Base-by-base conservation (phyloP, 2,797 vertebrate genomes). In the Lepus oiostolus region DNA sequence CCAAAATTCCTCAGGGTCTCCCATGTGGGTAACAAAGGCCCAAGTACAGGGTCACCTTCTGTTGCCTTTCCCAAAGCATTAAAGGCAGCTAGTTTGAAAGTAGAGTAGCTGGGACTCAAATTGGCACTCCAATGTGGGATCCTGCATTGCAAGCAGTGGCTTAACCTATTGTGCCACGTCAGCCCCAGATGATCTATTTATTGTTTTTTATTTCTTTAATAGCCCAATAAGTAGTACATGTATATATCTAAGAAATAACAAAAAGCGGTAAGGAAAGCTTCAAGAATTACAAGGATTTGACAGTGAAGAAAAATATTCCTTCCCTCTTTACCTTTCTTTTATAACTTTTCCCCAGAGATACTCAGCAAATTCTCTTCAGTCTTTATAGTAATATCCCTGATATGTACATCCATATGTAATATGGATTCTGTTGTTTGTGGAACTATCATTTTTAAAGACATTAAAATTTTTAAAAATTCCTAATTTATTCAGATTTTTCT, bases 401-500 rank as follows among this genome's bases (percentile, higher is more conserved):
- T 58, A 35, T 7, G 30, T 74, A 81, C n/a, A 19, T 80, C 52
- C 32, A 26, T 17, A 52, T 84, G 14, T 52, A 38, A 76, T 60
- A 35, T 76, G 24, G 14, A 91, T 91, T 76, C 8, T 62, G 22
- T 60, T 90, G 28, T 38, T 81, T 75, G n/a, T 62, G 52, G 4
- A 81, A 91, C 22, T 86, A 28, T 75, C 24, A 26, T 62, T 77
- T 70, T 6, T n/a, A 17, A 71, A 90, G 47, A 16, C 32, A 70
- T 42, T 77, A 91, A 95, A 54, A 72, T 54, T 50, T 74, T 70
- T 4, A 16, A 82, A 85, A 72, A 52, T 35, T 63, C 71, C n/a
- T 38, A 38, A n/a, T 92, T 71, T 80, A 30, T 71, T 92, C 38
- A 79, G 17, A 60, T 74, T 72, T 26, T 70, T 54, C 30, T 94